These are phyloP conservation scores for Lamellibrachia satsuma DNA, from an alignment of 2,888 invertebrate species.

Conservation along the genomic window DNA sequence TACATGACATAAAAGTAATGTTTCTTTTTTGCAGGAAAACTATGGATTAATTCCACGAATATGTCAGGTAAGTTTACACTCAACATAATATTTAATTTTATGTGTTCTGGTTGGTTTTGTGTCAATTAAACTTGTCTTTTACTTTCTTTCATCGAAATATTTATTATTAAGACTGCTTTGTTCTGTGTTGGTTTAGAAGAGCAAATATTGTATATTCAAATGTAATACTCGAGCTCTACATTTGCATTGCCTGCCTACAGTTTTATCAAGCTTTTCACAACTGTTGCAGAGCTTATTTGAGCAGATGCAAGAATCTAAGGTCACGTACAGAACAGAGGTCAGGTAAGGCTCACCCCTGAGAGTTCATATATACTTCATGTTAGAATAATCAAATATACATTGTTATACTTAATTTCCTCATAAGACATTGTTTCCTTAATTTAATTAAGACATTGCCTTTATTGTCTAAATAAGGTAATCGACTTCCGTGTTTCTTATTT, in stretches of 20 bases:
- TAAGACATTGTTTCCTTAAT: background rate
- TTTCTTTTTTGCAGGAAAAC: conserved; percentile 50
- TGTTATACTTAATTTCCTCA: background rate
- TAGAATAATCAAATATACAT: background rate
- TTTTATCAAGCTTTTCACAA: background rate
- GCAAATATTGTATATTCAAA: background rate
- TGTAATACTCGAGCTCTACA: too few relatives aligned
- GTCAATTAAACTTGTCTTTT: background rate
- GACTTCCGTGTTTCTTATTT: background rate
- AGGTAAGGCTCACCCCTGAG: conserved; percentile 48
- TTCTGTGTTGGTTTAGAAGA: background rate
- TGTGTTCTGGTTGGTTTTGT: conserved; percentile 1
- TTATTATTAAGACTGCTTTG: background rate
- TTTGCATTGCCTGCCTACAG: conserved; percentile 14
- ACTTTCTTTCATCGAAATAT: background rate
- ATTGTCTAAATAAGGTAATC: background rate
- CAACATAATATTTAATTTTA: background rate
- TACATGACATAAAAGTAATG: background rate
- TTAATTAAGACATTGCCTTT: background rate
- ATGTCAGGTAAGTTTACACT: conserved; percentile 50
- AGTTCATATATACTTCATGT: background rate
- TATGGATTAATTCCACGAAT: conserved; percentile 62
- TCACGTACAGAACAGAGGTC: conserved; percentile 67
- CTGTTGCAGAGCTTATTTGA: conserved; percentile 49
- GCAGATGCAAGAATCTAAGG: conserved; percentile 51